Conservation (phyloP, 2,888 invertebrate species). For the Lasioglossum marginatum region DNA sequence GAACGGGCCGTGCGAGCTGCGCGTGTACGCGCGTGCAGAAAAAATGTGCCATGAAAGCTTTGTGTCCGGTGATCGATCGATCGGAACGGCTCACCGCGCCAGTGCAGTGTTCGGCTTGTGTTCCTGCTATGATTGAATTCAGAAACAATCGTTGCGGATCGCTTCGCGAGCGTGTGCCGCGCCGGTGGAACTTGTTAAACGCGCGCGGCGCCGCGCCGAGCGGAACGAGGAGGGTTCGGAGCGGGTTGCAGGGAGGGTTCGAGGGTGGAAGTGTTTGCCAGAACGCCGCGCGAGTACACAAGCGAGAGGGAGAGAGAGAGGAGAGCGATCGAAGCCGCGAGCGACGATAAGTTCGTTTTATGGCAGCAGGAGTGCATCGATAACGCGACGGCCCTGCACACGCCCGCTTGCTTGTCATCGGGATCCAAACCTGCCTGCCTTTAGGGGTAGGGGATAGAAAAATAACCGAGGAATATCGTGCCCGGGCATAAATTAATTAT, state of each 20-base stretch:
- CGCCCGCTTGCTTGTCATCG: neutral
- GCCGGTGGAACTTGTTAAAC: slow-evolving; percentile 9
- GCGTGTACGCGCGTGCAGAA: neutral
- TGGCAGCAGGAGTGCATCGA: slow-evolving; percentile 11
- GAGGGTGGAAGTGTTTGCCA: neutral
- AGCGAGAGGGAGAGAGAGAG: neutral
- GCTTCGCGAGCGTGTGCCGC: neutral
- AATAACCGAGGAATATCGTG: slow-evolving; percentile 11
- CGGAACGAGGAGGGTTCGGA: neutral
- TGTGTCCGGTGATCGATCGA: slow-evolving; percentile 4
- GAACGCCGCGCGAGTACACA: neutral
- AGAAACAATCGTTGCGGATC: slow-evolving; percentile 20
- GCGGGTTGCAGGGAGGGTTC: neutral
- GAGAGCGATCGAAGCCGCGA: neutral
- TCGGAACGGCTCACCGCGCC: neutral
- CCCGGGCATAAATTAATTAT: neutral
- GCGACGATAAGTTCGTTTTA: slow-evolving; percentile 9
- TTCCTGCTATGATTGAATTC: slow-evolving; percentile 7
- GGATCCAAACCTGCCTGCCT: neutral
- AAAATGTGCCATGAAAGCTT: neutral
- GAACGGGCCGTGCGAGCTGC: neutral
- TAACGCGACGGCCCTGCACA: neutral
- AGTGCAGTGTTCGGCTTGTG: neutral
- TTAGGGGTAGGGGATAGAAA: neutral
- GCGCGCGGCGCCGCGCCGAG: neutral